phyloP scores from a whole-genome alignment of 2,888 invertebrate species.

The Drosophila quinaria region DNA sequence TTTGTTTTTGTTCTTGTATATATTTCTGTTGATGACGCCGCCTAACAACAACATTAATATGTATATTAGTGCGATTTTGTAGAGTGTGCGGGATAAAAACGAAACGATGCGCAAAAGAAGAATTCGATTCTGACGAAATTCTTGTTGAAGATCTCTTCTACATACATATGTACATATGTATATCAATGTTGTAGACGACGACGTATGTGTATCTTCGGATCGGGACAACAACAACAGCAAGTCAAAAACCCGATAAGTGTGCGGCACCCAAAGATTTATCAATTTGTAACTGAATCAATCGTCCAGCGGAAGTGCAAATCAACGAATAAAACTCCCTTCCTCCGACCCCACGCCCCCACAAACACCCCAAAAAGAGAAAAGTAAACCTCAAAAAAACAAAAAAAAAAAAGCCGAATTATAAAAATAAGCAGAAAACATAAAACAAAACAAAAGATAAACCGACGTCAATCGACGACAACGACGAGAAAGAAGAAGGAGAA shows the following conservation, averaged over 20 bases:
- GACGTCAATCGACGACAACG: slow-evolving; percentile 10
- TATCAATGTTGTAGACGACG: slow-evolving; percentile 2
- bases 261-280: slow-evolving; percentile 13
- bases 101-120: slow-evolving; percentile 35
- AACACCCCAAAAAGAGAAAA: slow-evolving; percentile 12
- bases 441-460: slow-evolving; percentile 15
- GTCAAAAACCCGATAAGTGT: neutral
- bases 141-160: slow-evolving; percentile 16
- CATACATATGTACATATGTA: slow-evolving; percentile 2
- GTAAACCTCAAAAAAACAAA: slow-evolving; percentile 1
- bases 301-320: slow-evolving; percentile 23
- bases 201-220: slow-evolving; percentile 1
- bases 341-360: neutral
- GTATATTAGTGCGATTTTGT: slow-evolving; percentile 50
- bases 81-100: slow-evolving; percentile 12
- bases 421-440: neutral
- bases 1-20: slow-evolving; percentile 28
- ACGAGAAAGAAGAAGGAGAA: neutral
- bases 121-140: slow-evolving; percentile 42
- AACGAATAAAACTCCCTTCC: neutral
- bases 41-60: slow-evolving; percentile 54
- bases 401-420: too few relatives aligned
- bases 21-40: slow-evolving; percentile 68
- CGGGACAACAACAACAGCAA: slow-evolving; percentile 3
- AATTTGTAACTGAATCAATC: slow-evolving; percentile 22